Evolutionary conservation across 37 sponge, comb jelly and placozoan genomes (phyloP), one percentile per base, ranked within the genome.

Genomic region (Oopsacas minuta): DNA sequence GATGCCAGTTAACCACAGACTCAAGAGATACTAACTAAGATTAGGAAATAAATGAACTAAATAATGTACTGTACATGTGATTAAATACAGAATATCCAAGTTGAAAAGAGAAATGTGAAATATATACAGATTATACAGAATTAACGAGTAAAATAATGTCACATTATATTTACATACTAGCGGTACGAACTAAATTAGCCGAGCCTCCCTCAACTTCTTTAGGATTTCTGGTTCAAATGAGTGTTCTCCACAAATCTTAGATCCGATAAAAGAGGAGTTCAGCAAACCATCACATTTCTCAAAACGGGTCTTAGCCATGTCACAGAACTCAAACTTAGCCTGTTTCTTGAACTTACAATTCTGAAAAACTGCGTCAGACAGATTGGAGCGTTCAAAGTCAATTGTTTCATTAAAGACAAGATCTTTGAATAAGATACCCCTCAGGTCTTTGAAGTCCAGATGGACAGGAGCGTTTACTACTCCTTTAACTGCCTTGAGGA

Each of bases 221-320:
- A 61, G 75, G 30, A 34, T 61, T 25, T 61, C 75, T 32, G 75
- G 28, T 5, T 61, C 75, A 12, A 61, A 61, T 5, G 75, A 61
- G 1, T 61, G 32, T 12, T 61, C 75, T 25, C 75, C 75, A 5
- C 22, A 25, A 20, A 61, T 61, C 30, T 61, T 61, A 3, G 75
- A 61, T 20, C 75, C 75, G 75, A 61, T 61, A n/a, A 61, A 61
- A n/a, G 75, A 61, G 75, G 75, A 25, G 28, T 61, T 61, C 75
- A 25, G 28, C 22, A 61, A 34, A 3, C 75, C 75, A 5, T 61
- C 75, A 12, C 75, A 61, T 3, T 61, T 61, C 75, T 61, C 75
- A 12, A 61, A 61, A 10, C 75, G 75, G 30, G 75, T 12, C 28
- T 61, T 3, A 61, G 75, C 22, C 75, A 61, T 61, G 1, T 61